Evolutionary conservation across 2,797 vertebrate genomes (phyloP).

Genomic region (Botia kubotai): DNA sequence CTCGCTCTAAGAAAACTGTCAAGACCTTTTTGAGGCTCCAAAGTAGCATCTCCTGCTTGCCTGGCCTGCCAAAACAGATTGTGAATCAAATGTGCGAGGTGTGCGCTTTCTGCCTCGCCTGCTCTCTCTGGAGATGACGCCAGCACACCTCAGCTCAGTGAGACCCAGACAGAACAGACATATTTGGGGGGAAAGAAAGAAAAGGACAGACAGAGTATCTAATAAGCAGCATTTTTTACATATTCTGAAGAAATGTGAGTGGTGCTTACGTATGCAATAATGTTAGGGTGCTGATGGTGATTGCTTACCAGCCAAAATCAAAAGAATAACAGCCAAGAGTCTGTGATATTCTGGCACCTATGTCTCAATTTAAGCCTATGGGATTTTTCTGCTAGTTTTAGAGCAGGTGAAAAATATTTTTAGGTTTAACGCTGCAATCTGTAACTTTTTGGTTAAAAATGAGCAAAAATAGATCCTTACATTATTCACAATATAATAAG

Average conservation of each 20-base stretch:
- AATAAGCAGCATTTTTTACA: not conserved
- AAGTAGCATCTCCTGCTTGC: conserved; percentile 67
- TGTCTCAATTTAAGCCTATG: no score
- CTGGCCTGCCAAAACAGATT: conserved; percentile 70
- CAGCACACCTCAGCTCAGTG: conserved; percentile 40
- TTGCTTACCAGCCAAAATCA: not conserved
- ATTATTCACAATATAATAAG: no score
- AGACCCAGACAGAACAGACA: conserved; percentile 29
- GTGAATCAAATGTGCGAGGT: conserved; percentile 63
- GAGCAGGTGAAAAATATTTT: no score
- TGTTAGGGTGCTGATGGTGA: not conserved
- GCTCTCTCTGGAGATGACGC: conserved; percentile 55
- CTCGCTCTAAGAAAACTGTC: conserved; percentile 73
- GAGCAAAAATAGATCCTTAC: no score
- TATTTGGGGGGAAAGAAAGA: conserved; percentile 5
- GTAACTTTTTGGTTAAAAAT: no score
- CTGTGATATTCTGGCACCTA: no score
- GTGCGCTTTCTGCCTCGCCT: conserved; percentile 59
- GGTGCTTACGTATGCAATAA: not conserved
- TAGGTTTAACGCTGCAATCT: no score
- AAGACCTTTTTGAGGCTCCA: conserved; percentile 65
- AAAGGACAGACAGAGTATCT: conserved; percentile 6
- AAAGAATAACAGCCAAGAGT: no score
- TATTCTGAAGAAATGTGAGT: not conserved
- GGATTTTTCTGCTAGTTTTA: no score